Conservation (phyloP, 2,113 vertebrate genomes). For the Illadopsis cleaveri region DNA sequence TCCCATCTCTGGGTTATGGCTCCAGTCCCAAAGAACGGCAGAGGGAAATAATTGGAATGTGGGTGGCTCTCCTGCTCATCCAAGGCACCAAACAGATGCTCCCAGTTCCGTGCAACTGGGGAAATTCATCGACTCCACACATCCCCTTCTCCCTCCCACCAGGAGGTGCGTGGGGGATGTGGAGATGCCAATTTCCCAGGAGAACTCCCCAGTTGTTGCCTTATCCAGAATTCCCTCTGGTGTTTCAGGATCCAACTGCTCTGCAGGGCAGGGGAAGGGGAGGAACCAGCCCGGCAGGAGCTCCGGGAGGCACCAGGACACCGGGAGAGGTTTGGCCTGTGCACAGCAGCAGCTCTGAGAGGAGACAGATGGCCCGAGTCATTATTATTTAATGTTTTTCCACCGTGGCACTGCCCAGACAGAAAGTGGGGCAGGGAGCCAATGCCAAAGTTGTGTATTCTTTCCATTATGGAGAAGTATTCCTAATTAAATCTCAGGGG, state of each 20-base stretch:
- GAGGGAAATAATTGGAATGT: background rate
- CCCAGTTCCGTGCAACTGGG: background rate
- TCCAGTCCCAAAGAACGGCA: background rate
- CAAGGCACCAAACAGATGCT: background rate
- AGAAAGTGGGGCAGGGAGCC: background rate
- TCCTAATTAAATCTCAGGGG: background rate
- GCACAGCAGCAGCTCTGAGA: background rate
- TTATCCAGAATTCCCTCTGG: background rate
- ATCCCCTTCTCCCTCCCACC: background rate
- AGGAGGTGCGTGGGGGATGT: accelerated
- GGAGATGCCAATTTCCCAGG: background rate
- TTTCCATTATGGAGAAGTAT: background rate
- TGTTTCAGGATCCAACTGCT: background rate
- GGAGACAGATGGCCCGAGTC: background rate
- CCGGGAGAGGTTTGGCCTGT: background rate
- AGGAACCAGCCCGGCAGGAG: accelerated
- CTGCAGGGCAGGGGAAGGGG: background rate
- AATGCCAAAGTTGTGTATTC: background rate
- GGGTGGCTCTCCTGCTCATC: background rate
- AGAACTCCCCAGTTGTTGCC: background rate
- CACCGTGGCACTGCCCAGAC: background rate
- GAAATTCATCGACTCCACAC: accelerated
- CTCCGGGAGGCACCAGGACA: background rate
- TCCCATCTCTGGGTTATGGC: background rate
- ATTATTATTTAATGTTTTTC: background rate